Conservation (phyloP, 2,113 vertebrate species). For the Myrmophylax atrothorax region DNA sequence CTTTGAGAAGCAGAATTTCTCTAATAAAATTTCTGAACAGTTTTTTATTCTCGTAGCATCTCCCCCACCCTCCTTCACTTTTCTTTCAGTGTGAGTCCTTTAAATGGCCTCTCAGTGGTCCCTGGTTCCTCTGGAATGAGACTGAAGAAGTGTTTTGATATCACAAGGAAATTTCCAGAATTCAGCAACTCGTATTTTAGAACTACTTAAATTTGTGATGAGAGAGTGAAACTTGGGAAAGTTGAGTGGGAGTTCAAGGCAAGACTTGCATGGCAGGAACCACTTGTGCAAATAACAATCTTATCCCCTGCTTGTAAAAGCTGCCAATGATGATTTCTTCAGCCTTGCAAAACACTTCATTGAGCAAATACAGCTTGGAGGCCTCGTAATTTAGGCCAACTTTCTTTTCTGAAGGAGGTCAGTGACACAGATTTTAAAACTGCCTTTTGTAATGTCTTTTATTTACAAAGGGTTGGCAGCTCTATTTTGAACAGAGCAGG, state of each 20-base stretch:
- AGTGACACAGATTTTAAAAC: not conserved
- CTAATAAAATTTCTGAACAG: not conserved
- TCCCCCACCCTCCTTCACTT: accelerated
- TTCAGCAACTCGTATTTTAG: not conserved
- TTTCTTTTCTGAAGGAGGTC: not conserved
- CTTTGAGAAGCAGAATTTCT: not conserved
- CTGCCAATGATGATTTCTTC: not conserved
- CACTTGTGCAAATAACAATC: not conserved
- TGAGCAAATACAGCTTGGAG: not conserved
- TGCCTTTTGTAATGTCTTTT: not conserved
- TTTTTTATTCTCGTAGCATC: not conserved
- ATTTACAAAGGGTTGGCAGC: not conserved
- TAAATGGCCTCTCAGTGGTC: not conserved
- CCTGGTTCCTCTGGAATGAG: not conserved
- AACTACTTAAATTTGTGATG: not conserved
- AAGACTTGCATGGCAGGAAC: not conserved
- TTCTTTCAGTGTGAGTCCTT: not conserved
- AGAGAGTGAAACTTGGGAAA: not conserved
- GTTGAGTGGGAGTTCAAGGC: not conserved
- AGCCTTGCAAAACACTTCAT: not conserved
- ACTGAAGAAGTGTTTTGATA: not conserved
- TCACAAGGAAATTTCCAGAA: accelerated
- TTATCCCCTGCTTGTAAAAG: not conserved
- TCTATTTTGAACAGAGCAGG: not conserved
- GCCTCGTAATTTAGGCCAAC: not conserved